Percentiles rank a stretch among this genome's conserved stretches.
Conservation (phyloP, 2,888 invertebrate species). For the Dione juno region DNA sequence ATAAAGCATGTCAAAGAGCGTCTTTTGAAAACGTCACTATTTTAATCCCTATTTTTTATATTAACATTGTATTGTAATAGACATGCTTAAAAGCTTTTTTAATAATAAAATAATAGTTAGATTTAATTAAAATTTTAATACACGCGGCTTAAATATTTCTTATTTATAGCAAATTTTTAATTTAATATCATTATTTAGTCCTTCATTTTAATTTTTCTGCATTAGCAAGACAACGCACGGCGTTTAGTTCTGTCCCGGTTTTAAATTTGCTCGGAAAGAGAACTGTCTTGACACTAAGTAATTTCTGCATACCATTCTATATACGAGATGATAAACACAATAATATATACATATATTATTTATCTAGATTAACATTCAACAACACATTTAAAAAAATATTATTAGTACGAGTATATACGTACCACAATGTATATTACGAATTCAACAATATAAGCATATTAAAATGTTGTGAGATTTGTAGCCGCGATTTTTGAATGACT, state of each 20-base stretch:
- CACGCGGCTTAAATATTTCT: background rate
- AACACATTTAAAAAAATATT: too few relatives aligned
- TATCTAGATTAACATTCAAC: too few relatives aligned
- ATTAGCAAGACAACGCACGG: background rate
- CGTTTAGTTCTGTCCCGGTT: background rate
- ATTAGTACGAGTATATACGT: too few relatives aligned
- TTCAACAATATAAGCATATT: too few relatives aligned
- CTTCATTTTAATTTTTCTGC: background rate
- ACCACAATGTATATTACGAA: too few relatives aligned
- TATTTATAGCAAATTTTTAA: background rate
- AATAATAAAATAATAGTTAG: background rate
- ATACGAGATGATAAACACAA: too few relatives aligned
- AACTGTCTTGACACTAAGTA: too few relatives aligned
- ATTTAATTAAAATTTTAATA: background rate
- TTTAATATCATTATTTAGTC: background rate
- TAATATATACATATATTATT: too few relatives aligned
- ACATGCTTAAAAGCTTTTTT: background rate
- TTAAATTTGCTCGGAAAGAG: too few relatives aligned
- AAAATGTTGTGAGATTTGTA: background rate
- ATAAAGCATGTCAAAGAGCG: conserved; percentile 29
- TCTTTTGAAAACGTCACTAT: conserved; percentile 15
- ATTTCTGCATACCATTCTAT: too few relatives aligned
- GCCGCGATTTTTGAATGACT: background rate
- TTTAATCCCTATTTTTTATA: conserved; percentile 9
- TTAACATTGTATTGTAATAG: conserved; percentile 11